Conservation (phyloP, 2,888 invertebrate genomes). For the Brachyptera risi region DNA sequence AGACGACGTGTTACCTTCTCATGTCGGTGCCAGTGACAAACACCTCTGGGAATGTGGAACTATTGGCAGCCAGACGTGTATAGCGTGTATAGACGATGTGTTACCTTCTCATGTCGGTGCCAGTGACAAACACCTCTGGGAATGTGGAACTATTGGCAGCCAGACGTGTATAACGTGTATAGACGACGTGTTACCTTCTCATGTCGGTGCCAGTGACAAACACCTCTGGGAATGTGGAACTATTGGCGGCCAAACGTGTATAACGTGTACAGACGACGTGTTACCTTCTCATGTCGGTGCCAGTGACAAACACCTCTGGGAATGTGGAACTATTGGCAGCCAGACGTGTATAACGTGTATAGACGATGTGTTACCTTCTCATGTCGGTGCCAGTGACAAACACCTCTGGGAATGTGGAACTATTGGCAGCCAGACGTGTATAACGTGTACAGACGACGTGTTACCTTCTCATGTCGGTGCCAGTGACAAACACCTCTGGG, state of each 20-base stretch:
- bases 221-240: conserved; percentile 92
- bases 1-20: conserved; percentile 42
- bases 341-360: no score
- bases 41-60: conserved; percentile 92
- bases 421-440: conserved; percentile 96
- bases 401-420: conserved; percentile 92
- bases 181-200: conserved; percentile 42
- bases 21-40: conserved; percentile 64
- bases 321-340: conserved; percentile 94
- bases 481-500: conserved; percentile 87
- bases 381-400: conserved; percentile 64
- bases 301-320: conserved; percentile 87
- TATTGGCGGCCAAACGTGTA: conserved; percentile 96
- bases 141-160: conserved; percentile 94
- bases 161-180: no score
- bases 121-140: conserved; percentile 87
- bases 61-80: conserved; percentile 96
- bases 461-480: conserved; percentile 44
- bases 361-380: conserved; percentile 42
- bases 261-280: no score
- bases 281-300: conserved; percentile 44
- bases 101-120: conserved; percentile 44
- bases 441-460: no score
- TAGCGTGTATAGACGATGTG: no score
- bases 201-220: conserved; percentile 64